phyloP scores from a whole-genome alignment of 2,113 vertebrate genomes.

The Notiomystis cincta region DNA sequence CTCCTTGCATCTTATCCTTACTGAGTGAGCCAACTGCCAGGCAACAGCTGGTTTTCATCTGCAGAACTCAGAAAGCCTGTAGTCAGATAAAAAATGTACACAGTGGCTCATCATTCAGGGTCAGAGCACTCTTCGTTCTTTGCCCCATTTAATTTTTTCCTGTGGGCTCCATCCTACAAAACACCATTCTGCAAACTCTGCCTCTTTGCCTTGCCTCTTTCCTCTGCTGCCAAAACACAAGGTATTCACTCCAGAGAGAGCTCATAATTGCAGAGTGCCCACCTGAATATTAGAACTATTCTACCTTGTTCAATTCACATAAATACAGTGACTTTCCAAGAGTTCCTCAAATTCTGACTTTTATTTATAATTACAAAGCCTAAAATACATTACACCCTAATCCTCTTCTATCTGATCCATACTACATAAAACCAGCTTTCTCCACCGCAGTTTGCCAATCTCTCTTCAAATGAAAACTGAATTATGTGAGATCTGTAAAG shows the following conservation, averaged over 20 bases:
- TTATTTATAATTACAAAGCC: background rate
- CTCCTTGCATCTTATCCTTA: background rate
- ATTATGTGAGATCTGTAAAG: background rate
- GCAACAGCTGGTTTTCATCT: background rate
- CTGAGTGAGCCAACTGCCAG: background rate
- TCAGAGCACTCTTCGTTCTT: background rate
- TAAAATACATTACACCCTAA: background rate
- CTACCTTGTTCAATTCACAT: background rate
- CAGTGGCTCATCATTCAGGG: background rate
- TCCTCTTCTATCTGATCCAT: background rate
- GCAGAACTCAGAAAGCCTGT: background rate
- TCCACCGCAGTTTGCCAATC: background rate
- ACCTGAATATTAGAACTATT: background rate
- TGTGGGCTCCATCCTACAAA: background rate
- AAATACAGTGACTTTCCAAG: background rate
- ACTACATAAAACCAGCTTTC: background rate
- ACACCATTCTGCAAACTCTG: background rate
- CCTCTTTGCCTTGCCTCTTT: background rate
- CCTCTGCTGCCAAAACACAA: background rate
- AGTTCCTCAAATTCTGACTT: background rate
- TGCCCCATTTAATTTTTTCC: background rate
- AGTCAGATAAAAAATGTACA: background rate
- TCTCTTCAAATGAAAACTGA: background rate
- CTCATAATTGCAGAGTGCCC: background rate
- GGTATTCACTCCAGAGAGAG: background rate